phyloP scores from a whole-genome alignment of 1,140 invertebrate species.

The Vollenhovia emeryi region DNA sequence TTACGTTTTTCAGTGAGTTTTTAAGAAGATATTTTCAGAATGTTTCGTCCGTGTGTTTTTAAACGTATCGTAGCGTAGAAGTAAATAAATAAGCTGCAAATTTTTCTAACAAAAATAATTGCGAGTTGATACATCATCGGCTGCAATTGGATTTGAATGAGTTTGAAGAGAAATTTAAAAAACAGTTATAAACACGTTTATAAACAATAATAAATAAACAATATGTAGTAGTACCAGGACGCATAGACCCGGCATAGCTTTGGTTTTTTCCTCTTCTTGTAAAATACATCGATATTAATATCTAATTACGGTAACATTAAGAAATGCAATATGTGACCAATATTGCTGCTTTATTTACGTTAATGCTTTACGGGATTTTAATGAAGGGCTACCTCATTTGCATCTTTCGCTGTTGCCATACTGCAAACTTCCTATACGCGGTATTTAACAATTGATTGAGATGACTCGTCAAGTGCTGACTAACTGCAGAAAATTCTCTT shows the following conservation, averaged over 20 bases:
- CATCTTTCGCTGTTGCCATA: conserved; percentile 93
- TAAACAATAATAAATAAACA: conserved; percentile 75
- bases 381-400: conserved; percentile 87
- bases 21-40: conserved; percentile 12
- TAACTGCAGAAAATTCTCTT: conserved; percentile 91
- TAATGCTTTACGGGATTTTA: conserved; percentile 59
- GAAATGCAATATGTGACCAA: conserved; percentile 76
- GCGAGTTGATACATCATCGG: conserved; percentile 12
- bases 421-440: conserved; percentile 92
- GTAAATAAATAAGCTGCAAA: conserved; percentile 70
- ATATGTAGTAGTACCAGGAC: conserved; percentile 67
- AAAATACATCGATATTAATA: conserved; percentile 73
- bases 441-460: conserved; percentile 93
- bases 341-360: conserved; percentile 75
- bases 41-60: not conserved
- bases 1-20: not conserved
- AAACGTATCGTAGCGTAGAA: conserved; percentile 48
- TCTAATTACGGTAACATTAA: conserved; percentile 76
- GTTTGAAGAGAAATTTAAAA: conserved; percentile 28
- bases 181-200: conserved; percentile 50
- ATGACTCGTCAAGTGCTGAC: conserved; percentile 93
- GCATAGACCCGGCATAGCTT: conserved; percentile 65
- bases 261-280: conserved; percentile 71
- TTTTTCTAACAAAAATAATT: conserved; percentile 56
- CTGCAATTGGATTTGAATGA: conserved; percentile 49